Evolutionary conservation across 2,113 vertebrate genomes (phyloP), one percentile per base, ranked within the genome.

Genomic region (Rhea pennata): DNA sequence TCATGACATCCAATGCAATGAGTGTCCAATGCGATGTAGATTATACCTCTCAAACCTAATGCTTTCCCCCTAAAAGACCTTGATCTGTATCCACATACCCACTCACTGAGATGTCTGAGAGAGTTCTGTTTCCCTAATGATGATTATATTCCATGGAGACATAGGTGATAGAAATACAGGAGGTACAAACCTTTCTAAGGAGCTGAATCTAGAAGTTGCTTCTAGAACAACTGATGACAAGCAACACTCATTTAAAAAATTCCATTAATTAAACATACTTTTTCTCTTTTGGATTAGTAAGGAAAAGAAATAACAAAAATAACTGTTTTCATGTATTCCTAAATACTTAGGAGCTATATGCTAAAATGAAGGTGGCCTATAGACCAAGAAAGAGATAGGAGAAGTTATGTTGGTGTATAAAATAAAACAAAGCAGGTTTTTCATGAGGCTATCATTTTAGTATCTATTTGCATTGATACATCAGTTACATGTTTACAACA

Each of bases 181-280:
- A 54, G 20, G 4, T 58, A 22, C 26, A 42, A 36, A 36, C 4
- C 1, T 5, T 89, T 82, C 0, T 1, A 2, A 40, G 36, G 12
- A 73, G 5, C 27, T 61, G 51, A 6, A 24, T 50, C 4, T 31
- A 70, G 58, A 79, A 79, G 15, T 50, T 91, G 44, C 33, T 92
- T 10, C 15, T 39, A 10, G 16, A 61, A 61, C 36, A 87, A 42
- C 15, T 62, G 26, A 50, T 67, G 33, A 61, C 6, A 36, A 54
- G 76, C 29, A 46, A 5, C 9, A 31, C 4, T 21, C 12, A 17
- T 27, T 50, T 15, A 26, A 42, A 64, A 48, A 67, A 53, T 40
- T 27, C 14, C 1, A 7, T 19, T 11, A 24, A 67, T 21, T 4
- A 36, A 24, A 70, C 5, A 70, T 44, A 3, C 4, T 80, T 9